A percentile compares a stretch with the other conserved stretches of the same genome.
Evolutionary conservation across 92 coral and sea anemone species (phyloP).

Genomic region (Muricea muricata): DNA sequence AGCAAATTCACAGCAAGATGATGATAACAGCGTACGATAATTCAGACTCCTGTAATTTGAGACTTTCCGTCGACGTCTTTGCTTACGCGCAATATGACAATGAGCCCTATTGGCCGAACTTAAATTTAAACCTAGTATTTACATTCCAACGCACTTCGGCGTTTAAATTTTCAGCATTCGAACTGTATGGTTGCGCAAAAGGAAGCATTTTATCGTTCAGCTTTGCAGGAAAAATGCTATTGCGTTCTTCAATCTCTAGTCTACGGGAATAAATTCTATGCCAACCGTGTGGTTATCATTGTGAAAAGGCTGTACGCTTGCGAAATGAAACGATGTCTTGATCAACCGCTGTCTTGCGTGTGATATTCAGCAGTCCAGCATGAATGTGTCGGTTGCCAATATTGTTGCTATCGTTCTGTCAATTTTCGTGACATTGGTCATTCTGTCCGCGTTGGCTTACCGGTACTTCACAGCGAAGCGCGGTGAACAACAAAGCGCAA

Average conservation of each 20-base stretch:
- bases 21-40: too few species aligned
- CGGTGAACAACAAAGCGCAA: background rate
- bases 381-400: background rate
- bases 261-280: too few species aligned
- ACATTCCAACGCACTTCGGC: background rate
- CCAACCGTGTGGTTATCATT: too few species aligned
- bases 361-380: background rate
- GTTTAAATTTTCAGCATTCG: too few species aligned
- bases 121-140: background rate
- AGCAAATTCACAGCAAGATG: too few species aligned
- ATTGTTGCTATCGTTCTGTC: background rate
- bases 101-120: background rate
- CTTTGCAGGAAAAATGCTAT: too few species aligned
- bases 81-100: background rate
- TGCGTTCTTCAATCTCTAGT: too few species aligned
- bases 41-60: background rate
- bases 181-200: too few species aligned
- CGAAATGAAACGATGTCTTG: background rate
- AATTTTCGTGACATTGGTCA: background rate
- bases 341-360: background rate
- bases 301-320: too few species aligned
- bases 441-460: background rate
- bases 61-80: background rate
- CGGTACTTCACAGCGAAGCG: background rate
- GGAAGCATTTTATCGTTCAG: too few species aligned